Evolutionary conservation across 1,140 invertebrate genomes (phyloP), one percentile per base, ranked within the genome.

Genomic region (Riptortus pedestris): DNA sequence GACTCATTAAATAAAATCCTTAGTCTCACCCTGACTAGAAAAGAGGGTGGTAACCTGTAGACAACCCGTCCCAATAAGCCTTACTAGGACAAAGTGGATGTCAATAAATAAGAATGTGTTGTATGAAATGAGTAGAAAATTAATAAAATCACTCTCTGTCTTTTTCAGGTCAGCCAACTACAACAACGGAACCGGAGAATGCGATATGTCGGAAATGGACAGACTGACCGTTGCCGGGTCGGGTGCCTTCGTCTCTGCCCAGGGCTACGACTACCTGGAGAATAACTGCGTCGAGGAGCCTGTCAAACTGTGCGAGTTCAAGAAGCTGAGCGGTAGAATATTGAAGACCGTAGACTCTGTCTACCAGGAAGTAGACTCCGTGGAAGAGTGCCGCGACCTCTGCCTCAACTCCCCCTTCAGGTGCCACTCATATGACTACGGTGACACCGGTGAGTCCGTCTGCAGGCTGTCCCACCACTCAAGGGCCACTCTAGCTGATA

Each of bases 281-380:
- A 91, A 91, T 73, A 90, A 93, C 74, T 94, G 91, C 73, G 87
- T 91, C 11, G 87, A 91, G 68, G 89, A 92, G 72, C 90, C 90
- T 1, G 87, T 88, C 16, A 91, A 91, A 74, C 77, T 95, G 47
- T 96, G 93, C 76, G 91, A 95, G 72, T 95, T 95, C 76, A 91
- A 92, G 72, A 90, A 91, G 69, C 79, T 93, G 68, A 82, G 81
- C 28, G 90, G 90, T 0, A 82, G 88, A 63, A 94, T 95, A 68
- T 75, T 95, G 29, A 95, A 96, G 75, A 95, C 93, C 0, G 92
- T 95, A 2, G 92, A 96, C 71, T 91, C 90, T 2, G 91, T 95
- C 5, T 93, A 91, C 72, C 88, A 92, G 77, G 90, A 93, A 70
- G 86, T 93, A 0, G 85, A 85, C 18, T 90, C 85, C 2, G 79